Percentiles rank a stretch among this genome's conserved stretches.
These are phyloP conservation scores for Sciurus niger DNA, from an alignment of 2,113 vertebrate genomes.

Conservation along the genomic window DNA sequence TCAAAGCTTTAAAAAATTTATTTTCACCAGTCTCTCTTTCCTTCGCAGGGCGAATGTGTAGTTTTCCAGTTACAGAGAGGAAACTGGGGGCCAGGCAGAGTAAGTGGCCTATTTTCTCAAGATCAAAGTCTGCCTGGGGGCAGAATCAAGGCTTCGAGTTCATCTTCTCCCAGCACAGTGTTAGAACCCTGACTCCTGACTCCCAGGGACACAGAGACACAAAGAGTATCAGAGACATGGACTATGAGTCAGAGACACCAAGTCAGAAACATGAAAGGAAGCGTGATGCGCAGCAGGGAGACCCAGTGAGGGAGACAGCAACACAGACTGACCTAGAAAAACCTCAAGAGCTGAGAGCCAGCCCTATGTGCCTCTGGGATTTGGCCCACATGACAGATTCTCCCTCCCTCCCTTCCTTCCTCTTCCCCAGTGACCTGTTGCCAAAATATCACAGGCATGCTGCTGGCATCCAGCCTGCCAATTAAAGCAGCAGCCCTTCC, in stretches of 20 bases:
- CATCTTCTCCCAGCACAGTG: neutral
- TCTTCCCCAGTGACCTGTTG: constrained; percentile 49
- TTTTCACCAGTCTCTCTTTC: neutral
- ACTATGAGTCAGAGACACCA: constrained; percentile 57
- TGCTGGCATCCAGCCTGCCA: constrained; percentile 62
- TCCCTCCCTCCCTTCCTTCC: constrained; percentile 47
- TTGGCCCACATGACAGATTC: constrained; percentile 7
- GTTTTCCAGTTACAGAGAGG: neutral
- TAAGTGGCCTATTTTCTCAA: neutral
- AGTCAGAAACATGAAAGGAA: constrained; percentile 60
- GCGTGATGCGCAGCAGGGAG: neutral
- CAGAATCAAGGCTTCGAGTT: neutral
- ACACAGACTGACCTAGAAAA: constrained; percentile 66
- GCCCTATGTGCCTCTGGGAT: neutral
- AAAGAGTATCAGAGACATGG: neutral
- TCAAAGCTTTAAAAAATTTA: neutral
- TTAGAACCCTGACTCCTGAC: neutral
- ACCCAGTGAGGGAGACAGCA: neutral
- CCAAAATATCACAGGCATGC: constrained; percentile 75
- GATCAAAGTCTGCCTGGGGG: neutral
- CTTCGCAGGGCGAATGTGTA: neutral
- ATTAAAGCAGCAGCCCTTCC: constrained; percentile 66
- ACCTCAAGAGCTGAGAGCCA: neutral
- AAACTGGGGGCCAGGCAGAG: neutral
- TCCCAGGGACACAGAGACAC: neutral